phyloP scores from a whole-genome alignment of 2,113 vertebrate genomes.

The Lagopus muta region DNA sequence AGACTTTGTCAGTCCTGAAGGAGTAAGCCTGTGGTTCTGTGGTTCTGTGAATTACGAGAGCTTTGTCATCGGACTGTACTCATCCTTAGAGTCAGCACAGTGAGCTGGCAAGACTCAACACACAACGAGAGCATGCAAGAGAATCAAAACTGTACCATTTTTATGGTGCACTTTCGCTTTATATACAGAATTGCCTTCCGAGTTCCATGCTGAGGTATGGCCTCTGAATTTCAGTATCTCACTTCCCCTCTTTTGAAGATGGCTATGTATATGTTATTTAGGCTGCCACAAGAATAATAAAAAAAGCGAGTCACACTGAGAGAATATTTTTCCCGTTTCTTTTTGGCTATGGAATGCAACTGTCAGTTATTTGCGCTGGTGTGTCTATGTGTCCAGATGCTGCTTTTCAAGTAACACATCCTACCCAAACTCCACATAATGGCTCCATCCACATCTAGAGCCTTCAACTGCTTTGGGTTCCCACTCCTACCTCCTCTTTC shows the following conservation, averaged over 20 bases:
- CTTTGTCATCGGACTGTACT: not conserved
- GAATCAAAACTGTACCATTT: not conserved
- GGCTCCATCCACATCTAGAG: not conserved
- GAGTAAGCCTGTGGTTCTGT: not conserved
- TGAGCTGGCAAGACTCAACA: not conserved
- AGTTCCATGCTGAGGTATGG: not conserved
- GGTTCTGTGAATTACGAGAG: not conserved
- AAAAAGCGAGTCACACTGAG: not conserved
- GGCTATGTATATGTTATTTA: not conserved
- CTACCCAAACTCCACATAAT: not conserved
- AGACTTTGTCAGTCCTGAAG: not conserved
- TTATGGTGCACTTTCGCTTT: not conserved
- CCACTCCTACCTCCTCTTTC: not conserved
- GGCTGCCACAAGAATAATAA: not conserved
- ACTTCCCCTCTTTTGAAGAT: not conserved
- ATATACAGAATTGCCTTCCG: not conserved
- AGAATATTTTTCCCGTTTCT: not conserved
- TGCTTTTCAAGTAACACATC: conserved; percentile 40
- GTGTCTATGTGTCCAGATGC: not conserved
- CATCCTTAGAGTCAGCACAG: not conserved
- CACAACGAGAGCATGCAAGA: not conserved
- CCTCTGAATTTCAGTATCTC: not conserved
- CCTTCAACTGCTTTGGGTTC: not conserved
- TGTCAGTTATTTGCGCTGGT: not conserved
- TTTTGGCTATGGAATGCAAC: not conserved